phyloP scores from a whole-genome alignment of 2,888 invertebrate species.

The Tiliacea aurago region DNA sequence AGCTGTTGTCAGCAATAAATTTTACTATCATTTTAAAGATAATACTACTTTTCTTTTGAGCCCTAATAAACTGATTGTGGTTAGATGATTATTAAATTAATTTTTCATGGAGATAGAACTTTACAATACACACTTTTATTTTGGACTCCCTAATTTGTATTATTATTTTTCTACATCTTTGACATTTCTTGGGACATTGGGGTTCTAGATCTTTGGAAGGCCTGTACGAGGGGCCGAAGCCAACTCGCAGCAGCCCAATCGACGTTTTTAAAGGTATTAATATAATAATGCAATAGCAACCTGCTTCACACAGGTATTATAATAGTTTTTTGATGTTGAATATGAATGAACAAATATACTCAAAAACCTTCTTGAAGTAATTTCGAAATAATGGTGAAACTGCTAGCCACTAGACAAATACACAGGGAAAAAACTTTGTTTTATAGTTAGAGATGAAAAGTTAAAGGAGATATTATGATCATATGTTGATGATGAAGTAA shows the following conservation, averaged over 20 bases:
- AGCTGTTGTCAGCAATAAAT: constrained; percentile 42
- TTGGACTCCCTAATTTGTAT: background rate
- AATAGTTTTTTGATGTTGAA: background rate
- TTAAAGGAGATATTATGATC: background rate
- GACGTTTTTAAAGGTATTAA: too few species aligned
- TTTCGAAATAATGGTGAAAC: background rate
- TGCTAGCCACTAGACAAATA: background rate
- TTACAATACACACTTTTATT: background rate
- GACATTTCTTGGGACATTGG: too few species aligned
- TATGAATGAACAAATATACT: background rate
- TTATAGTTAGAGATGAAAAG: background rate
- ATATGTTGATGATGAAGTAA: background rate
- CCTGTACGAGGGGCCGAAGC: too few species aligned
- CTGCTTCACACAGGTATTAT: background rate
- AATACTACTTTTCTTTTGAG: constrained; percentile 21
- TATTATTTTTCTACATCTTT: too few species aligned
- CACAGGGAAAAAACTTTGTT: background rate
- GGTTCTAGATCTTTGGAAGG: too few species aligned
- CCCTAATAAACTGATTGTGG: background rate
- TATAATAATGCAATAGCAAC: too few species aligned
- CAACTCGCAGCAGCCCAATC: too few species aligned
- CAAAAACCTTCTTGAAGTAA: background rate
- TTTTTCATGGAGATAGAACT: background rate
- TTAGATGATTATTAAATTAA: background rate
- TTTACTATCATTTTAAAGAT: constrained; percentile 35